phyloP scores from a whole-genome alignment of 1,140 invertebrate genomes.

The Temnothorax curvispinosus region DNA sequence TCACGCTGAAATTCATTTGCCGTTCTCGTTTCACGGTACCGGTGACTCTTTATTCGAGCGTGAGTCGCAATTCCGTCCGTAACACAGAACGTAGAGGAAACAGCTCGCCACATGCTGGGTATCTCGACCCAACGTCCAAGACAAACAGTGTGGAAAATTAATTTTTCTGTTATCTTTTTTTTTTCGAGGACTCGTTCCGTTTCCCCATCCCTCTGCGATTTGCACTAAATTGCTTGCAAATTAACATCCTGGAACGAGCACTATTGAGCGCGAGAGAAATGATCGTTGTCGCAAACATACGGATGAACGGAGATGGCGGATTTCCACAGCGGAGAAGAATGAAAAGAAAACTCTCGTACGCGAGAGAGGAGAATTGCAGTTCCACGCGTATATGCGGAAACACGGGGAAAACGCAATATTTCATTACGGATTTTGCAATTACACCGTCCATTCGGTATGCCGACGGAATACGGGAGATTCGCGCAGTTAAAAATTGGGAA shows the following conservation, averaged over 20 bases:
- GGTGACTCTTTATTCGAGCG: constrained; percentile 12
- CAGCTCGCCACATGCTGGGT: not conserved
- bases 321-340: constrained; percentile 32
- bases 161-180: constrained; percentile 44
- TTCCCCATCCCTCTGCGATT: not conserved
- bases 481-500: constrained; percentile 29
- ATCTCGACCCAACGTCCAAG: constrained; percentile 19
- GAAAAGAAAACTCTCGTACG: constrained; percentile 16
- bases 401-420: constrained; percentile 19
- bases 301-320: constrained; percentile 15
- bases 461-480: not conserved
- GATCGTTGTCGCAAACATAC: not conserved
- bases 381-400: not conserved
- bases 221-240: constrained; percentile 60
- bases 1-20: constrained; percentile 53
- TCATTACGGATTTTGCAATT: constrained; percentile 35
- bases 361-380: not conserved
- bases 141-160: constrained; percentile 52
- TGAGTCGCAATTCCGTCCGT: constrained; percentile 18
- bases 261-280: constrained; percentile 20
- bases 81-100: constrained; percentile 17
- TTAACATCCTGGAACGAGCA: constrained; percentile 44
- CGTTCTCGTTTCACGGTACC: constrained; percentile 33
- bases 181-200: constrained; percentile 24
- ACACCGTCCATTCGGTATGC: not conserved